Base-by-base conservation (phyloP, 2,888 invertebrate genomes). In the Scaptomyza polygonia region DNA sequence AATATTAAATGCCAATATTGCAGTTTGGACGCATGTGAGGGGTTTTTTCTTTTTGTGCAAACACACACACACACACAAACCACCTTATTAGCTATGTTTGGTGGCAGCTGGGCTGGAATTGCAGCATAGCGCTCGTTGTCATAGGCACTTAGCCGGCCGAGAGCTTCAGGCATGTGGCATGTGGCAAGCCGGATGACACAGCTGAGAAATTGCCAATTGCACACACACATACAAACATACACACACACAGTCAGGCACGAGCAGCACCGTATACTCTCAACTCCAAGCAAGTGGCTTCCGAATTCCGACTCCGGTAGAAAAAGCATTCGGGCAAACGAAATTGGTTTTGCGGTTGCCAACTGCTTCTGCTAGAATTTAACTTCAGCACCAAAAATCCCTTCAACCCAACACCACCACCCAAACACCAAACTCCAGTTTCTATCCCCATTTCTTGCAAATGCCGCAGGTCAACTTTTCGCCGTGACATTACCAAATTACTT, bases 401-500 rank as follows among this genome's bases (percentile, higher is more conserved):
- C 7, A 16, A 18, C 18, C 3, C 25, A 3, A n/a, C 14, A 5
- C 29, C 18, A 29, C 5, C 5, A 25, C 36, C 5, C 5, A 25
- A n/a, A 32, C 9, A 32, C 9, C 21, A 5, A 9, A 11, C n/a
- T n/a, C 34, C 8, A 2, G 6, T 16, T 11, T 16, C 59, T 25
- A 1, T 11, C 29, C 49, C 49, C 30, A 9, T n/a, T 40, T 29
- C 6, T 55, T 39, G n/a, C 16, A 73, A 70, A 58, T 68, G 79
- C 83, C 79, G 36, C 64, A 51, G 82, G 79, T 69, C 73, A 75
- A 65, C 18, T 63, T 49, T 62, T 59, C 44, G 51, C 36, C 40
- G 55, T 57, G 71, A 54, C 67, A 79, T 78, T 68, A 54, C 52
- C 76, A 69, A 72, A 82, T 80, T 66, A 55, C 47, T 56, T 32